Evolutionary conservation across 2,113 vertebrate species (phyloP), one percentile per base, ranked within the genome.

Genomic region (Podocnemis expansa): DNA sequence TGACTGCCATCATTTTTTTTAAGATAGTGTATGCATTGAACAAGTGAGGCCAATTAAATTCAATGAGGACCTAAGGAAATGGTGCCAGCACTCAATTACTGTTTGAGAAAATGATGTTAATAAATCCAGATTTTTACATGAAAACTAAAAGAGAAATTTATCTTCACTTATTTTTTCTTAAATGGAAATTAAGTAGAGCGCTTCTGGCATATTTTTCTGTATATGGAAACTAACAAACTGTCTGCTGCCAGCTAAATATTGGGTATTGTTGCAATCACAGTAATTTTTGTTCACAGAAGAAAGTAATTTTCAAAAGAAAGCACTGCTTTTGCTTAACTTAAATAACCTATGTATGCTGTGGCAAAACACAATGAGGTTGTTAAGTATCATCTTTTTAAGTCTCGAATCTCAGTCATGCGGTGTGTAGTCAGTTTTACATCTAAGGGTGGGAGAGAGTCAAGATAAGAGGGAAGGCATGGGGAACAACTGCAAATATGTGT

Each of bases 11-110:
- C 19, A 54, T 89, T 93, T 79, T 93, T 79, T 83, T 81, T 89
- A 54, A 63, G 78, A 8, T 7, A 34, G 8, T 75, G 25, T 80
- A 89, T 89, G 60, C 47, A 81, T 89, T 90, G 90, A 89, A 95
- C 76, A 85, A 93, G 52, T 73, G 60, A 96, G 73, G 75, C 34
- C 13, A 95, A 82, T 81, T 79, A 76, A 92, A 96, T 34, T 3
- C 55, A 95, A 43, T 1, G 52, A 91, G 49, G 91, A 45, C 49
- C 63, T 55, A 13, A 34, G 52, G 60, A 60, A 90, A 84, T 84
- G 63, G 5, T 75, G 79, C 27, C 52, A 92, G 60, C 22, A 87
- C 54, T 84, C 78, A 95, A 90, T 10, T 80, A 85, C 6, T 87
- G 4, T 34, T 92, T 78, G 25, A 92, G 84, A 55, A 93, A 95